Evolutionary conservation across 2,113 vertebrate genomes (phyloP).

Genomic region (Oreochromis spilurus): DNA sequence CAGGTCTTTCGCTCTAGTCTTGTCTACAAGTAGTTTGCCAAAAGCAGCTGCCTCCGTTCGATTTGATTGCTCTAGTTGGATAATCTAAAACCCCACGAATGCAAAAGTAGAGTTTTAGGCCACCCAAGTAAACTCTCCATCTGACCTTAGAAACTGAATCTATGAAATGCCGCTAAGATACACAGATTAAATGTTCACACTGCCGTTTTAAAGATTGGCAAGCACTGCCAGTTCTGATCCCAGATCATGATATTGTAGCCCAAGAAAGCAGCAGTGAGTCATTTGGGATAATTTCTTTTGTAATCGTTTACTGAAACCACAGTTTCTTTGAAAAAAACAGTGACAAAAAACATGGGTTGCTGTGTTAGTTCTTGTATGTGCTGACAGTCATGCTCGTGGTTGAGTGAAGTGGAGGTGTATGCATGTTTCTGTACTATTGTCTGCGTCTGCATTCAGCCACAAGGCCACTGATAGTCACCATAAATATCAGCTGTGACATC

Average conservation of each 20-base stretch:
- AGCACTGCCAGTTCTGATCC: not conserved
- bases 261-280: not conserved
- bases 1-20: not conserved
- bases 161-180: not conserved
- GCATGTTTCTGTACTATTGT: conserved; percentile 5
- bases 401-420: not conserved
- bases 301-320: not conserved
- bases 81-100: not conserved
- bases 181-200: not conserved
- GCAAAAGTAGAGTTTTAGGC: not conserved
- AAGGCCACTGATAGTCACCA: not conserved
- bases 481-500: conserved; percentile 19
- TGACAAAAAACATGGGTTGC: not conserved
- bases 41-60: not conserved
- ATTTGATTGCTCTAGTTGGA: not conserved
- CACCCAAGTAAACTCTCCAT: not conserved
- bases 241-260: not conserved
- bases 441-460: conserved; percentile 4
- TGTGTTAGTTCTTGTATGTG: conserved; percentile 24
- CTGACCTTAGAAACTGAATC: not conserved
- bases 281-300: not conserved
- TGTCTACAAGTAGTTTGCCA: not conserved
- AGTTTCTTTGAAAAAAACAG: not conserved
- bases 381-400: conserved; percentile 36
- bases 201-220: not conserved